Evolutionary conservation across 1,140 invertebrate genomes (phyloP).

Genomic region (Dreissena rostriformis): DNA sequence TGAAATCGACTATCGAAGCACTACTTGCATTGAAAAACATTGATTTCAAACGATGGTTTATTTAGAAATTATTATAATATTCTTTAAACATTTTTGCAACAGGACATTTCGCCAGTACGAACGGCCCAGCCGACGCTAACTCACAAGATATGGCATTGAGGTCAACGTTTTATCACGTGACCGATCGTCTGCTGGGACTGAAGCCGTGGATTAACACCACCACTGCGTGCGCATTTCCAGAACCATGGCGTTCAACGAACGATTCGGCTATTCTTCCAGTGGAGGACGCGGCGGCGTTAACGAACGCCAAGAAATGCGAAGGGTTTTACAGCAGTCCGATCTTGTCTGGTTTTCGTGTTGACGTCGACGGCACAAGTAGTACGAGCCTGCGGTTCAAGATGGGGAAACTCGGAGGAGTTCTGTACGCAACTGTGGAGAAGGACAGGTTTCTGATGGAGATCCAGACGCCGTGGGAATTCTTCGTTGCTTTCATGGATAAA

Average conservation of each 20-base stretch:
- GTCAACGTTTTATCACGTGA: conserved; percentile 25
- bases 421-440: not conserved
- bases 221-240: conserved; percentile 32
- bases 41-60: not conserved
- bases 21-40: not conserved
- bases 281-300: not conserved
- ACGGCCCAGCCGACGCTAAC: conserved; percentile 21
- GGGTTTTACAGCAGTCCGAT: not conserved
- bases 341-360: not conserved
- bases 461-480: no score
- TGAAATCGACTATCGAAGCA: not conserved
- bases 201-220: conserved; percentile 35
- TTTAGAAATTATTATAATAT: not conserved
- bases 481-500: no score
- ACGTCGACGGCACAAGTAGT: not conserved
- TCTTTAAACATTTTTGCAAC: not conserved
- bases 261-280: conserved; percentile 1
- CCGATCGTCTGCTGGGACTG: conserved; percentile 23
- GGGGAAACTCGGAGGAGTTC: not conserved
- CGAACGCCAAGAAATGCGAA: conserved; percentile 2
- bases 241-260: not conserved
- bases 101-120: conserved; percentile 36
- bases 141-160: not conserved
- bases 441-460: no score
- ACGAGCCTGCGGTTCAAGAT: not conserved